phyloP scores from a whole-genome alignment of 1,140 invertebrate genomes.

The Delia radicum region DNA sequence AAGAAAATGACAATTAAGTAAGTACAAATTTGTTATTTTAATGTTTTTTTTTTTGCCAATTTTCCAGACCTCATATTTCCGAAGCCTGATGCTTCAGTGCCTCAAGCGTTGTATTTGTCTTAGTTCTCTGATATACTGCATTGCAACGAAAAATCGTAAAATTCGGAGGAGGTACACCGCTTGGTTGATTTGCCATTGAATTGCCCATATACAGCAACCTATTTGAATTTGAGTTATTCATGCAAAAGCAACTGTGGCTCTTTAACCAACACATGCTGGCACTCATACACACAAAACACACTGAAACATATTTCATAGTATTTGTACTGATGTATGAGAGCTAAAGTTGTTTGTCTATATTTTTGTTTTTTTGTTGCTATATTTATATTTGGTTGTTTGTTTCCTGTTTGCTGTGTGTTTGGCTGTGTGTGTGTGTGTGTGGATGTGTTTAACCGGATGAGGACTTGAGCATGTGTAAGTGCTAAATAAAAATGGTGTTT shows the following conservation, averaged over 20 bases:
- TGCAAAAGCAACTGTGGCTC: neutral
- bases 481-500: conserved; percentile 23
- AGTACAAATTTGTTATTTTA: too few relatives aligned
- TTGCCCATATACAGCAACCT: neutral
- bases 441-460: neutral
- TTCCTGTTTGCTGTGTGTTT: neutral
- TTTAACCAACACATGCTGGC: neutral
- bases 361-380: neutral
- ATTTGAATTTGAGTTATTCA: neutral
- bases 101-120: too few relatives aligned
- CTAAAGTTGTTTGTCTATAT: neutral
- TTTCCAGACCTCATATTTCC: too few relatives aligned
- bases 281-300: neutral
- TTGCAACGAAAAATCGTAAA: too few relatives aligned
- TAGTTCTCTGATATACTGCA: too few relatives aligned
- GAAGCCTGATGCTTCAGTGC: too few relatives aligned
- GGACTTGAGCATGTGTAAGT: conserved; percentile 23
- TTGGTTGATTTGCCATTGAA: too few relatives aligned
- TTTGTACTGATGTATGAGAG: neutral
- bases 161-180: too few relatives aligned
- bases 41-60: too few relatives aligned
- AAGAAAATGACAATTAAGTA: too few relatives aligned
- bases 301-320: neutral
- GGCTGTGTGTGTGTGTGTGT: neutral
- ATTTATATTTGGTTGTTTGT: neutral